phyloP scores from a whole-genome alignment of 1,140 invertebrate species.

The Trichomalopsis sarcophagae region DNA sequence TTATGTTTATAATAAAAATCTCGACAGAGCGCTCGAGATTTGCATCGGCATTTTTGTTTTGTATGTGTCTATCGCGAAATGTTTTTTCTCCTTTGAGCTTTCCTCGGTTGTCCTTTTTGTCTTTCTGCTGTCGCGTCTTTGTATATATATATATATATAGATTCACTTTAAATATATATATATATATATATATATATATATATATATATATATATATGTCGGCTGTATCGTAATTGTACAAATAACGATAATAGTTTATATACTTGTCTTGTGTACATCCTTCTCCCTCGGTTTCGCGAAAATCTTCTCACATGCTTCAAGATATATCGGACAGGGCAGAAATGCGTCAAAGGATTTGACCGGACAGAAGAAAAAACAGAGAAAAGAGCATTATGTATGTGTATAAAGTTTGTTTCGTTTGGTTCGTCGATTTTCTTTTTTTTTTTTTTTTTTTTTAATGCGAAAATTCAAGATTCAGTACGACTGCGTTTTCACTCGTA shows the following conservation, averaged over 20 bases:
- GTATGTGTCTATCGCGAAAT: slow-evolving; percentile 47
- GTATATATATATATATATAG: slow-evolving; percentile 41
- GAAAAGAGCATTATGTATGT: slow-evolving; percentile 31
- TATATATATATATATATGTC: slow-evolving; percentile 17
- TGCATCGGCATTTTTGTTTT: slow-evolving; percentile 34
- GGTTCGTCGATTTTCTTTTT: slow-evolving; percentile 48
- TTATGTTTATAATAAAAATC: slow-evolving; percentile 45
- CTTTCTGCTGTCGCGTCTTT: slow-evolving; percentile 45
- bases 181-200: slow-evolving; percentile 43
- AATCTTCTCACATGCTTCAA: slow-evolving; percentile 4
- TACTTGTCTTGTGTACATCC: background rate
- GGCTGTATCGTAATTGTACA: slow-evolving; percentile 27
- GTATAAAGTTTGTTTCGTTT: slow-evolving; percentile 42
- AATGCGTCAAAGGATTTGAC: slow-evolving; percentile 27
- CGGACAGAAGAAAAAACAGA: slow-evolving; percentile 44
- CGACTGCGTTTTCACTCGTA: slow-evolving; percentile 50
- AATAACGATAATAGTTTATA: slow-evolving; percentile 21
- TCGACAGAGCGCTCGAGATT: slow-evolving; percentile 47
- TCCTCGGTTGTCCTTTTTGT: slow-evolving; percentile 44
- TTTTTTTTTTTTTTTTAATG: slow-evolving; percentile 51
- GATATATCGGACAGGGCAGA: slow-evolving; percentile 4
- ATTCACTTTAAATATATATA: background rate
- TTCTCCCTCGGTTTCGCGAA: slow-evolving; percentile 12
- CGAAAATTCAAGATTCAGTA: slow-evolving; percentile 1
- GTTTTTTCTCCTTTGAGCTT: slow-evolving; percentile 51